Base-by-base conservation (phyloP, 2,113 vertebrate genomes). In the Lophius piscatorius region DNA sequence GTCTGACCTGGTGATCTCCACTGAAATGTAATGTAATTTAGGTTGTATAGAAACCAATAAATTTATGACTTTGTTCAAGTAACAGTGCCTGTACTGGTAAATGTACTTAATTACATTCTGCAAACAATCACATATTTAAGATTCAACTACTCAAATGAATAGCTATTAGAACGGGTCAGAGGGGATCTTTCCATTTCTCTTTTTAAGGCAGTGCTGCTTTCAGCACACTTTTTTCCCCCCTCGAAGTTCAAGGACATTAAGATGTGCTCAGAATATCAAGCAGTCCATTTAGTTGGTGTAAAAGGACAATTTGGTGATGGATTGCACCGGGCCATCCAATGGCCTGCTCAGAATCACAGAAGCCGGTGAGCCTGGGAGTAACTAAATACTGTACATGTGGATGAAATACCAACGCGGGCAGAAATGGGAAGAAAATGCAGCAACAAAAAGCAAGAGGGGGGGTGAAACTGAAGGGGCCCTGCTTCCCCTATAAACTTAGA, bases 211-310 rank as follows among this genome's bases (percentile, higher is more conserved):
- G 47, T 3, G 23, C 58, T 80, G 80, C 64, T 74, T 86, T 90
- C 76, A 88, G 58, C 54, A 68, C 80, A 70, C 73, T 62, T 71
- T 76, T 71, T 52, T 20, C 42, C 67, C n/a, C n/a, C n/a, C 9
- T 8, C 74, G 58, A 75, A 87, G 81, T 89, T 89, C 74, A 83
- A 87, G 82, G 70, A 89, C 85, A 82, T 87, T 81, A 85, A 82
- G 72, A 78, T 91, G 91, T 92, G 91, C 85, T 88, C 80, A 70
- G 92, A 91, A 93, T 93, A 90, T 72, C 87, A 93, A 93, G 68
- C 88, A 88, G 81, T 63, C 74, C 71, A 54, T 84, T 71, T 65
- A 63, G 52, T 83, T 74, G 59, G 58, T 62, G 73, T 63, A 63
- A 74, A 74, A 76, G 74, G 69, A 75, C 77, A 42, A 70, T 80